phyloP scores from a whole-genome alignment of 2,888 invertebrate species.

The Spodoptera picta region DNA sequence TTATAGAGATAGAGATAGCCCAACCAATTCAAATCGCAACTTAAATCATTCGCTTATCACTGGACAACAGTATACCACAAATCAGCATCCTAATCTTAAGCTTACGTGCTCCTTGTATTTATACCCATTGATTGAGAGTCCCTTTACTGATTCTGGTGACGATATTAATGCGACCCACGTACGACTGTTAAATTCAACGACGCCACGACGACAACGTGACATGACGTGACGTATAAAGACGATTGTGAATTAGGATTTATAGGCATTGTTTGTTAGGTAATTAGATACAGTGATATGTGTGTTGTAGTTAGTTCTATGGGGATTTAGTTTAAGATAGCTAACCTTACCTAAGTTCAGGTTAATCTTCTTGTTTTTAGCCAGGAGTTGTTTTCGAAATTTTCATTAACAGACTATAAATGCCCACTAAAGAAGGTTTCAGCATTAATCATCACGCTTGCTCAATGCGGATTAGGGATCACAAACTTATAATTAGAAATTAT shows the following conservation, averaged over 20 bases:
- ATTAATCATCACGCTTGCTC: too few relatives aligned
- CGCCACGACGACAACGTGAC: conserved; percentile 54
- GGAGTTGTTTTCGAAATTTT: too few relatives aligned
- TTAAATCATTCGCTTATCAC: conserved; percentile 30
- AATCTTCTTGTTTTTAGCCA: too few relatives aligned
- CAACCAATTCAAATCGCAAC: conserved; percentile 11
- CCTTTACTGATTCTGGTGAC: conserved; percentile 60
- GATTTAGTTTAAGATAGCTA: too few relatives aligned
- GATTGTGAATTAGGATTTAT: conserved; percentile 39
- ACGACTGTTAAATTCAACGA: conserved; percentile 53
- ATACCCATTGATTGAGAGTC: conserved; percentile 60
- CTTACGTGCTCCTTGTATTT: conserved; percentile 59
- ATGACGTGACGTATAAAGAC: conserved; percentile 44
- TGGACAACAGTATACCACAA: conserved; percentile 30
- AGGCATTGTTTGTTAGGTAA: too few relatives aligned
- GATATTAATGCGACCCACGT: conserved; percentile 67
- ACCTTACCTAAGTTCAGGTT: too few relatives aligned
- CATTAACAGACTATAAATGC: too few relatives aligned
- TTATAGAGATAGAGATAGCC: conserved; percentile 25
- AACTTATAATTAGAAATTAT: too few relatives aligned
- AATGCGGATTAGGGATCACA: too few relatives aligned
- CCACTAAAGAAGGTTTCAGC: too few relatives aligned
- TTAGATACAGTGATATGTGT: too few relatives aligned
- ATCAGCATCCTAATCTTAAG: conserved; percentile 52
- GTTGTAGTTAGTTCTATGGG: too few relatives aligned